Conservation (phyloP, 2,113 vertebrate species). For the Australoheros scitulus region DNA sequence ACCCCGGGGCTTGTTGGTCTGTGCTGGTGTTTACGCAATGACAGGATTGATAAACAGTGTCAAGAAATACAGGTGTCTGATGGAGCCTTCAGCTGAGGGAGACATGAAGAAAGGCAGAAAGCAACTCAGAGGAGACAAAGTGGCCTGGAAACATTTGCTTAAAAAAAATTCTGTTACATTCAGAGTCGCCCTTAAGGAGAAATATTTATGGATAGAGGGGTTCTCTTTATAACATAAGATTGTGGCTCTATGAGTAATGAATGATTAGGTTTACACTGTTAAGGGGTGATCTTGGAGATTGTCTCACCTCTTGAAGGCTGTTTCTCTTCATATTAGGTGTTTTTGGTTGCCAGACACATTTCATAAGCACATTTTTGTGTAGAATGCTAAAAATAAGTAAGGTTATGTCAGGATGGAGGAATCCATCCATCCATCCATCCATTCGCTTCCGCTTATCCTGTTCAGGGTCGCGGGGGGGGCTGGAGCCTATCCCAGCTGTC, state of each 20-base stretch:
- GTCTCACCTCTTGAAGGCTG: neutral
- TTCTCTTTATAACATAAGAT: constrained; percentile 3
- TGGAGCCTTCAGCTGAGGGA: constrained; percentile 46
- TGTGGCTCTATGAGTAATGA: neutral
- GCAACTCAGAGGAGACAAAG: neutral
- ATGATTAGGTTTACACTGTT: constrained; percentile 3
- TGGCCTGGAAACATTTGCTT: neutral
- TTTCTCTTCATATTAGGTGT: neutral
- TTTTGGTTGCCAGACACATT: neutral
- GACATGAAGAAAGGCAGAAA: constrained; percentile 28
- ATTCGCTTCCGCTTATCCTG: too few relatives aligned
- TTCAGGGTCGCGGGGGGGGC: too few relatives aligned
- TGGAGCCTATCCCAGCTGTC: too few relatives aligned
- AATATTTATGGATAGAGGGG: constrained; percentile 58
- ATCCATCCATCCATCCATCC: too few relatives aligned
- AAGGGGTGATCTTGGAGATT: neutral
- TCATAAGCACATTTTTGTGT: neutral
- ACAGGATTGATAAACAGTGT: constrained; percentile 68
- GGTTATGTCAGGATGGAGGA: neutral
- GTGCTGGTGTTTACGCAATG: constrained; percentile 64
- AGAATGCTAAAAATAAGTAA: neutral
- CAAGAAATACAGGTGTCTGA: constrained; percentile 65
- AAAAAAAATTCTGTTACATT: constrained; percentile 27
- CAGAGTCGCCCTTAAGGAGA: constrained; percentile 12
- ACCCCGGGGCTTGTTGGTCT: constrained; percentile 60